Evolutionary conservation across 1,140 invertebrate species (phyloP).

Genomic region (Diorhabda sublineata): DNA sequence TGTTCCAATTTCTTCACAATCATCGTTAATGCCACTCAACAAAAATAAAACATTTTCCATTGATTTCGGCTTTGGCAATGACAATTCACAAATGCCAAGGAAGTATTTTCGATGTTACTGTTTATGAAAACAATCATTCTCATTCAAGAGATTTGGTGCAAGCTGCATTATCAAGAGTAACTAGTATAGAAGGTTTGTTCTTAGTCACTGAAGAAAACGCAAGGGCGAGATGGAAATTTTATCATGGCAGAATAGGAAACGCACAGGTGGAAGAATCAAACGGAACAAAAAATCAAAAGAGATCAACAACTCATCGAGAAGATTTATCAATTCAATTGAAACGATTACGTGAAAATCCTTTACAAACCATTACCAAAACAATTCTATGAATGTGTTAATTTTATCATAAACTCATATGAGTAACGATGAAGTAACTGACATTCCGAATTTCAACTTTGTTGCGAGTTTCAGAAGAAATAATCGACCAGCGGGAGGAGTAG

Average conservation of each 20-base stretch:
- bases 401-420: slow-evolving; percentile 7
- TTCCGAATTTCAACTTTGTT: background rate
- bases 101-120: too few relatives aligned
- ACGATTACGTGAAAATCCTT: background rate
- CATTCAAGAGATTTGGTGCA: too few relatives aligned
- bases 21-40: too few relatives aligned
- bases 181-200: too few relatives aligned
- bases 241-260: background rate
- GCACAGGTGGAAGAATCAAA: background rate
- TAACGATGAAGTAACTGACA: slow-evolving; percentile 1
- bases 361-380: background rate
- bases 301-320: background rate
- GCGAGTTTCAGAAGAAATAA: background rate
- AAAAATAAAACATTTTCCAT: too few relatives aligned
- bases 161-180: too few relatives aligned
- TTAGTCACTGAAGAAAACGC: too few relatives aligned
- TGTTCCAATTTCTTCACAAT: too few relatives aligned
- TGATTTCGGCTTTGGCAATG: too few relatives aligned
- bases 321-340: background rate
- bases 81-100: too few relatives aligned
- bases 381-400: slow-evolving; percentile 5
- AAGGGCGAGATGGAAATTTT: background rate
- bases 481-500: slow-evolving; percentile 3
- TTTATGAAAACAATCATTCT: too few relatives aligned
- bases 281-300: background rate